These are phyloP conservation scores for Lasius fuliginosus DNA, from an alignment of 2,888 invertebrate species.

Conservation along the genomic window DNA sequence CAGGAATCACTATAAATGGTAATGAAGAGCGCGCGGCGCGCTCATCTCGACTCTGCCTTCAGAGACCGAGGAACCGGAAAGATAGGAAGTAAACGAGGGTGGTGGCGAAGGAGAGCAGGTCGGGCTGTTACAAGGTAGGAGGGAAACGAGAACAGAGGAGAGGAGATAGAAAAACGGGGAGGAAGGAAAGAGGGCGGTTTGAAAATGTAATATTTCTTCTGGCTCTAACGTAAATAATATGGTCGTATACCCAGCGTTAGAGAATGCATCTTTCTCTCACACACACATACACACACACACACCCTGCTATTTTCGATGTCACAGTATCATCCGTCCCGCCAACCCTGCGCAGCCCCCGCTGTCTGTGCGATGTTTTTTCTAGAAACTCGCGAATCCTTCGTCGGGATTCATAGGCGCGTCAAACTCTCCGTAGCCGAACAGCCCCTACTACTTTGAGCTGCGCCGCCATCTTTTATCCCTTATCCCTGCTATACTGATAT, in stretches of 20 bases:
- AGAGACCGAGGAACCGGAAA: conserved; percentile 60
- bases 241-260: conserved; percentile 66
- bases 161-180: conserved; percentile 50
- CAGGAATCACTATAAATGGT: conserved; percentile 86
- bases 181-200: conserved; percentile 71
- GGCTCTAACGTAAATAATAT: conserved; percentile 81
- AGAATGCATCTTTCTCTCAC: conserved; percentile 53
- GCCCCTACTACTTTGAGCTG: conserved; percentile 36
- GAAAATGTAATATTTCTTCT: conserved; percentile 84
- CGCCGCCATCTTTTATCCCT: conserved; percentile 40
- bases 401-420: conserved; percentile 61
- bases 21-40: conserved; percentile 80
- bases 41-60: conserved; percentile 65
- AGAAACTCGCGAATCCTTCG: conserved; percentile 50
- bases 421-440: conserved; percentile 50
- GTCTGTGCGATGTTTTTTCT: conserved; percentile 25
- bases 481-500: conserved; percentile 27
- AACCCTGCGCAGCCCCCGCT: background rate
- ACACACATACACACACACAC: background rate
- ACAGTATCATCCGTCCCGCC: conserved; percentile 46
- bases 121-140: conserved; percentile 31
- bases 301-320: conserved; percentile 12
- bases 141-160: conserved; percentile 54
- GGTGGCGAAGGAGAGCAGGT: conserved; percentile 44
- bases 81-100: conserved; percentile 60